Evolutionary conservation across 2,888 invertebrate species (phyloP).

Genomic region (Volucella inflata): DNA sequence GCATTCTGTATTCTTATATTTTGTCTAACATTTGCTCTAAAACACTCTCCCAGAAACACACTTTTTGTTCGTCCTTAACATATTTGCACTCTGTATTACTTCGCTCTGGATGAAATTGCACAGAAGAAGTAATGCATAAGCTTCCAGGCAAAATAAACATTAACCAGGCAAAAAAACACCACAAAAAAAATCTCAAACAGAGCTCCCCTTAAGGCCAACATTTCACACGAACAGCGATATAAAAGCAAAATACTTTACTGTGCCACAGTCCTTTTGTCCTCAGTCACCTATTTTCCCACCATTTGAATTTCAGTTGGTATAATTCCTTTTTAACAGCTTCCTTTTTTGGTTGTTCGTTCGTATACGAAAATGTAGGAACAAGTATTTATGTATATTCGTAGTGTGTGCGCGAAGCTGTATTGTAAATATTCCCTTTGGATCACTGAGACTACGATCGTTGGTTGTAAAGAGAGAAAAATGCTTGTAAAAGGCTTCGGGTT

Average conservation of each 20-base stretch:
- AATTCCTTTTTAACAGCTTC: slow-evolving; percentile 63
- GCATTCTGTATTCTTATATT: slow-evolving; percentile 15
- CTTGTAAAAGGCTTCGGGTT: slow-evolving; percentile 34
- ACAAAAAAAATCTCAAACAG: slow-evolving; percentile 42
- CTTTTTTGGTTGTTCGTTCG: slow-evolving; percentile 37
- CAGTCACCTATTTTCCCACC: slow-evolving; percentile 71
- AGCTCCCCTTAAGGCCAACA: slow-evolving; percentile 59
- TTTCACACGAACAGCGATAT: slow-evolving; percentile 60
- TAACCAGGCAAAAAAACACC: slow-evolving; percentile 41
- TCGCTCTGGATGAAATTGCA: slow-evolving; percentile 48
- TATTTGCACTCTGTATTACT: slow-evolving; percentile 47
- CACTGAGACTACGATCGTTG: slow-evolving; percentile 35
- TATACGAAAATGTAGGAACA: slow-evolving; percentile 2
- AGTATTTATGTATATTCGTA: no score
- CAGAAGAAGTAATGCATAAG: slow-evolving; percentile 54
- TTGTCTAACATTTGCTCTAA: slow-evolving; percentile 35
- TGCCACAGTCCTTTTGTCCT: slow-evolving; percentile 71
- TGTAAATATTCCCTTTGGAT: slow-evolving; percentile 60
- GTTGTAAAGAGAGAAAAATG: slow-evolving; percentile 40
- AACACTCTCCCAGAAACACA: slow-evolving; percentile 25
- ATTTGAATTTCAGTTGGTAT: slow-evolving; percentile 67
- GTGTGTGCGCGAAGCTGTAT: slow-evolving; percentile 14
- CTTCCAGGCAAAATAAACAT: slow-evolving; percentile 59
- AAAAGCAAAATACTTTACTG: slow-evolving; percentile 66
- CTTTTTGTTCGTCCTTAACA: slow-evolving; percentile 19